A percentile compares a stretch with the other conserved stretches of the same genome.
Evolutionary conservation across 2,888 invertebrate genomes (phyloP).

Genomic region (Oegoconia quadripuncta): DNA sequence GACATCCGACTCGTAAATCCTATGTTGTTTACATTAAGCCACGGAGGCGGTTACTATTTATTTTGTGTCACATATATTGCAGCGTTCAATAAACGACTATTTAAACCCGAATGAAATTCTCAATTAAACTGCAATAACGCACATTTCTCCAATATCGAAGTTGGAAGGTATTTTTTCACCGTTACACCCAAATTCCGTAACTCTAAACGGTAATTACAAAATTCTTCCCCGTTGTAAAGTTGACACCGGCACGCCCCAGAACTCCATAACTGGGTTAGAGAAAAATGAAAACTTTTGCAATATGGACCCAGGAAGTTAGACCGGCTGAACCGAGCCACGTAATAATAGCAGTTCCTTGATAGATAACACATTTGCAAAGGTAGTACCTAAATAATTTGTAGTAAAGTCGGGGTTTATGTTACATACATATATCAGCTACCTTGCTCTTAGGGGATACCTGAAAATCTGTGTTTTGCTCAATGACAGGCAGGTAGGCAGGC

Average conservation of each 20-base stretch:
- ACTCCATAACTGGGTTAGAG: conserved; percentile 64
- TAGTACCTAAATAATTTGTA: no score
- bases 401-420: no score
- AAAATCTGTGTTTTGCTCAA: no score
- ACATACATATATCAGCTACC: no score
- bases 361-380: conserved; percentile 54
- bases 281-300: conserved; percentile 73
- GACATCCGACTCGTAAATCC: no score
- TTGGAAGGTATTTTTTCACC: conserved; percentile 26
- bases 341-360: conserved; percentile 48
- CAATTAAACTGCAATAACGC: background rate
- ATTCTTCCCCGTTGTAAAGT: conserved; percentile 43
- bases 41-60: no score
- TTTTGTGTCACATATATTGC: no score
- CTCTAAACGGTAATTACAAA: conserved; percentile 52
- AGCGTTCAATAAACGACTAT: background rate
- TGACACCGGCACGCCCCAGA: conserved; percentile 44
- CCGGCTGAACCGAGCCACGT: conserved; percentile 45
- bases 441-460: no score
- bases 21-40: no score
- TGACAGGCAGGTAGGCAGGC: no score
- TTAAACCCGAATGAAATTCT: background rate
- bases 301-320: conserved; percentile 54
- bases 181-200: conserved; percentile 42
- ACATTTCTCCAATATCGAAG: conserved; percentile 19